These are phyloP conservation scores for Melanchra persicariae DNA, from an alignment of 2,888 invertebrate species.

Conservation along the genomic window DNA sequence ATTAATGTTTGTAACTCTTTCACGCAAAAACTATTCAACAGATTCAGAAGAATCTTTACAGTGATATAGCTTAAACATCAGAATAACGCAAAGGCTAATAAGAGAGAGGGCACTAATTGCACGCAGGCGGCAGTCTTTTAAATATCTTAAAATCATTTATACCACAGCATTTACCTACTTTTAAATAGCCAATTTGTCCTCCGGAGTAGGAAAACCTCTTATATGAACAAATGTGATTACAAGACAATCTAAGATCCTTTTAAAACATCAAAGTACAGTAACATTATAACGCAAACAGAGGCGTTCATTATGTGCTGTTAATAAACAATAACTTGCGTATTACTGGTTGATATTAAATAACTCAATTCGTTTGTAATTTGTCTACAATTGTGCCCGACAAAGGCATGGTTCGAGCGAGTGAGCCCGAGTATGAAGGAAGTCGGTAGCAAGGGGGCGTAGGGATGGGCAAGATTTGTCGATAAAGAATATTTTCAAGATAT, in stretches of 20 bases:
- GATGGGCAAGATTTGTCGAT: conserved; percentile 72
- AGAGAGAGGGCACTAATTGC: too few relatives aligned
- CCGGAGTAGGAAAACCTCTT: not conserved
- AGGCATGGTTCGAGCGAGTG: conserved; percentile 90
- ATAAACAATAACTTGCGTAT: conserved; percentile 85
- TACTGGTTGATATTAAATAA: conserved; percentile 90
- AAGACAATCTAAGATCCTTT: conserved; percentile 45
- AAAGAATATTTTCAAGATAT: not conserved
- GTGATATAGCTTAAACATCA: too few relatives aligned
- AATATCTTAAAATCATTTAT: not conserved
- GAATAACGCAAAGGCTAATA: too few relatives aligned
- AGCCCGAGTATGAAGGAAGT: conserved; percentile 90
- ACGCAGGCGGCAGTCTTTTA: too few relatives aligned
- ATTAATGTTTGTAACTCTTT: too few relatives aligned
- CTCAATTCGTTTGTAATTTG: conserved; percentile 91
- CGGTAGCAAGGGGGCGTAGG: conserved; percentile 84
- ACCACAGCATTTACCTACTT: not conserved
- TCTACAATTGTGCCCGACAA: conserved; percentile 91
- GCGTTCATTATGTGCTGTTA: conserved; percentile 71
- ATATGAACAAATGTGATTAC: conserved; percentile 29
- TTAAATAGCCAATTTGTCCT: conserved; percentile 1
- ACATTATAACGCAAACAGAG: conserved; percentile 62
- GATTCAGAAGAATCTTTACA: too few relatives aligned
- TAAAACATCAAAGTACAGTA: conserved; percentile 54
- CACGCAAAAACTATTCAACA: too few relatives aligned